phyloP scores from a whole-genome alignment of 2,888 invertebrate species.

The Drosophila imparisetae region DNA sequence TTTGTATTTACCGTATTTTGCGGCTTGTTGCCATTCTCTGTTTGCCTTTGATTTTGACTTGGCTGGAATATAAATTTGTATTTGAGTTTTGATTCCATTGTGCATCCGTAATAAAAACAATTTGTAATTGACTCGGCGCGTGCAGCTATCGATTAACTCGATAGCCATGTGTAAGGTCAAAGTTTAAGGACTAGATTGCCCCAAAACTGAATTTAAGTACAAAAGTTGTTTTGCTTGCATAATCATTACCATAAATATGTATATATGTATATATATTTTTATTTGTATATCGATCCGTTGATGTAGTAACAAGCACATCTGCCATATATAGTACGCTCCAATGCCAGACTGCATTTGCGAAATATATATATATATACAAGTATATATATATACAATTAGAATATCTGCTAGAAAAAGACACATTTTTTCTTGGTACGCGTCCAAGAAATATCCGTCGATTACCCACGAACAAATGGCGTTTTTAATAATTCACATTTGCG shows the following conservation, averaged over 20 bases:
- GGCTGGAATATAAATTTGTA: conserved; percentile 43
- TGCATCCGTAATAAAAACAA: conserved; percentile 4
- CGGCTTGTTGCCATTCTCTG: conserved; percentile 15
- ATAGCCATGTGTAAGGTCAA: conserved; percentile 20
- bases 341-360: conserved; percentile 10
- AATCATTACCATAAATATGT: background rate
- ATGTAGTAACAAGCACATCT: conserved; percentile 21
- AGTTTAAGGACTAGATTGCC: conserved; percentile 14
- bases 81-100: conserved; percentile 13
- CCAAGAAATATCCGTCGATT: conserved; percentile 58
- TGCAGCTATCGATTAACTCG: conserved; percentile 45
- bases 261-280: background rate
- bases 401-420: conserved; percentile 23
- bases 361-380: background rate
- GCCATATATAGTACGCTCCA: background rate
- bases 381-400: conserved; percentile 4
- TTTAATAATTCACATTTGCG: conserved; percentile 29
- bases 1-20: conserved; percentile 13
- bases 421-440: conserved; percentile 59
- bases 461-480: conserved; percentile 55
- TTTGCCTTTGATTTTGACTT: conserved; percentile 57
- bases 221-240: conserved; percentile 16
- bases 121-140: conserved; percentile 22
- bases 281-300: conserved; percentile 24
- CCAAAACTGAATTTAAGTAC: conserved; percentile 5